A percentile compares a stretch with the other conserved stretches of the same genome.
These are phyloP conservation scores for Prunella fulvescens DNA, from an alignment of 2,113 vertebrate genomes.

Conservation along the genomic window DNA sequence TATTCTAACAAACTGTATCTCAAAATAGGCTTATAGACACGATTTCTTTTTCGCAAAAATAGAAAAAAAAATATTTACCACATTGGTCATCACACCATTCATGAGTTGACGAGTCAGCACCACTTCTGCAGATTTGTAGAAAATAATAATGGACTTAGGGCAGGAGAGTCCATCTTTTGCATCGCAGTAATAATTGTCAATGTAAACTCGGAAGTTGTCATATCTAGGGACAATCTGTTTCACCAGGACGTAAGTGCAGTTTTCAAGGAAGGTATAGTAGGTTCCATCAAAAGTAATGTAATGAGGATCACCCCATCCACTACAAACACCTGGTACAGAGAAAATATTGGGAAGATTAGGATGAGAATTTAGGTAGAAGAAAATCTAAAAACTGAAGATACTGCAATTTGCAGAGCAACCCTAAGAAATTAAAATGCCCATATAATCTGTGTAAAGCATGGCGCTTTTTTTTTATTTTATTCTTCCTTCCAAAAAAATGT, in stretches of 20 bases:
- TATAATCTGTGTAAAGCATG: background rate
- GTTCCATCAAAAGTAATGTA: constrained; percentile 88
- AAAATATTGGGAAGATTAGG: background rate
- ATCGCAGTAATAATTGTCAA: constrained; percentile 78
- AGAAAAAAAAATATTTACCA: constrained; percentile 70
- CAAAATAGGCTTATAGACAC: background rate
- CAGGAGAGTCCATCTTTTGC: constrained; percentile 72
- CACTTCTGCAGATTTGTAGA: constrained; percentile 70
- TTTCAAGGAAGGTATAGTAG: constrained; percentile 80
- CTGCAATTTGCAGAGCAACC: background rate
- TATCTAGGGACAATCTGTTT: constrained; percentile 78
- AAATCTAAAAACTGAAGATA: background rate
- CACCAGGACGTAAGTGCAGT: constrained; percentile 86
- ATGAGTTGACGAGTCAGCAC: constrained; percentile 68
- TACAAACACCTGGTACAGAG: constrained; percentile 80
- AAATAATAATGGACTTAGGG: constrained; percentile 73
- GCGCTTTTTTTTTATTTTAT: background rate
- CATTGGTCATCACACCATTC: constrained; percentile 54
- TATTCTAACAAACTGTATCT: background rate
- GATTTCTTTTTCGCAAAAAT: background rate
- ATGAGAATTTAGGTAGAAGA: background rate
- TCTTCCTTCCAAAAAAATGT: too few relatives aligned
- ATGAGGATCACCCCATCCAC: constrained; percentile 79
- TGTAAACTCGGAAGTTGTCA: constrained; percentile 76
- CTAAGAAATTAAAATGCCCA: background rate